Evolutionary conservation across 1,140 invertebrate species (phyloP).

Genomic region (Drosophila cardini): DNA sequence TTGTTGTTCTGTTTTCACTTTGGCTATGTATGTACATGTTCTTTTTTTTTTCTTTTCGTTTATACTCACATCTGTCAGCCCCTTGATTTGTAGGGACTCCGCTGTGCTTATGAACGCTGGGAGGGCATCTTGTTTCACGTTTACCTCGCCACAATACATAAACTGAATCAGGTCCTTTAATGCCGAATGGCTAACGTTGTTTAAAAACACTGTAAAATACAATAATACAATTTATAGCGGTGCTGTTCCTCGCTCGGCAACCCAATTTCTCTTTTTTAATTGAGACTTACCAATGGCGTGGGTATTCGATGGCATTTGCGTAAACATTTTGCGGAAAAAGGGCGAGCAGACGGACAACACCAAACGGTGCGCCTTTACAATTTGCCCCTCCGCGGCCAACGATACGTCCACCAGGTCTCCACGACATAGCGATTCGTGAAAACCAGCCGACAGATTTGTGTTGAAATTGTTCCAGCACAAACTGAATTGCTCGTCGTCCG

Average conservation of each 20-base stretch:
- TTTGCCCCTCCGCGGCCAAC: conserved; percentile 91
- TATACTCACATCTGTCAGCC: conserved; percentile 87
- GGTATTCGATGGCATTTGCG: conserved; percentile 87
- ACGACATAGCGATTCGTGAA: conserved; percentile 90
- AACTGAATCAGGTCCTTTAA: conserved; percentile 92
- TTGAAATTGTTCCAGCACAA: conserved; percentile 92
- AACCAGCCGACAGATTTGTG: conserved; percentile 89
- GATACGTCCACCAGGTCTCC: conserved; percentile 93
- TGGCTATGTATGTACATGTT: conserved; percentile 11
- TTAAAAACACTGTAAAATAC: conserved; percentile 90
- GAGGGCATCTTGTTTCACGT: conserved; percentile 93
- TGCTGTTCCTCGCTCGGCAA: neutral
- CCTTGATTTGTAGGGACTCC: conserved; percentile 93
- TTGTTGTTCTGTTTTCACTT: conserved; percentile 33
- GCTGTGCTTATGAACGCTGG: conserved; percentile 93
- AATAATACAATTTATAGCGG: conserved; percentile 14
- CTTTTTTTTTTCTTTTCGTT: neutral
- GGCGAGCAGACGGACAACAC: conserved; percentile 94
- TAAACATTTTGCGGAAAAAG: conserved; percentile 93
- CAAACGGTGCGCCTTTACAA: conserved; percentile 92
- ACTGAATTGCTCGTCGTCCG: conserved; percentile 91
- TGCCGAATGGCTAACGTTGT: conserved; percentile 91
- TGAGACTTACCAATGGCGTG: conserved; percentile 86
- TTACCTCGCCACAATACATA: conserved; percentile 95
- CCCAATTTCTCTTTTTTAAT: neutral